A percentile compares a stretch with the other conserved stretches of the same genome.
These are phyloP conservation scores for Engystomops pustulosus DNA, from an alignment of 2,113 vertebrate genomes.

Conservation along the genomic window DNA sequence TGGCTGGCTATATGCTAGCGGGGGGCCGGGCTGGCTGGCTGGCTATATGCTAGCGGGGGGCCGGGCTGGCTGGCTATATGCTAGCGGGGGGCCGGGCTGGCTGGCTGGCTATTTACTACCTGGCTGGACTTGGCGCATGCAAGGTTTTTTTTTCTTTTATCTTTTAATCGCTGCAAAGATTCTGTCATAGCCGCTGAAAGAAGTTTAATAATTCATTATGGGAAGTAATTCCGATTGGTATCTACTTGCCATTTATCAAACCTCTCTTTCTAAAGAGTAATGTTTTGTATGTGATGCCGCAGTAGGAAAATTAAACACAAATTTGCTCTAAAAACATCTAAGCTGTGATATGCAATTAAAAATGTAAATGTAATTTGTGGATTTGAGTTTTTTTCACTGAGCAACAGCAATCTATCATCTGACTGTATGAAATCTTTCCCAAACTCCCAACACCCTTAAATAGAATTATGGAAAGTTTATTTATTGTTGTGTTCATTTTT, in stretches of 20 bases:
- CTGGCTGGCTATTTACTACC: too few species aligned
- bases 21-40: too few species aligned
- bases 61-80: too few species aligned
- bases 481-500: conserved; percentile 31
- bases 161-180: not conserved
- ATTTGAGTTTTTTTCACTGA: conserved; percentile 28
- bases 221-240: conserved; percentile 23
- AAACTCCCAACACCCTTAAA: conserved; percentile 27
- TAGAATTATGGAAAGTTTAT: conserved; percentile 45
- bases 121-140: too few species aligned
- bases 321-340: conserved; percentile 41
- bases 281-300: conserved; percentile 30
- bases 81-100: too few species aligned
- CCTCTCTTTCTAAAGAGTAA: conserved; percentile 19
- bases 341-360: conserved; percentile 51
- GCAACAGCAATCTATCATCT: conserved; percentile 37
- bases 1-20: too few species aligned
- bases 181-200: conserved; percentile 15
- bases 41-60: too few species aligned
- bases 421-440: conserved; percentile 10
- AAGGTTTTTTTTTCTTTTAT: not conserved
- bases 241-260: conserved; percentile 15
- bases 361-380: conserved; percentile 56
- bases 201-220: conserved; percentile 34
- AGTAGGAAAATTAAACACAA: conserved; percentile 52